phyloP scores from a whole-genome alignment of 2,888 invertebrate genomes.

The Acrobasis repandana region DNA sequence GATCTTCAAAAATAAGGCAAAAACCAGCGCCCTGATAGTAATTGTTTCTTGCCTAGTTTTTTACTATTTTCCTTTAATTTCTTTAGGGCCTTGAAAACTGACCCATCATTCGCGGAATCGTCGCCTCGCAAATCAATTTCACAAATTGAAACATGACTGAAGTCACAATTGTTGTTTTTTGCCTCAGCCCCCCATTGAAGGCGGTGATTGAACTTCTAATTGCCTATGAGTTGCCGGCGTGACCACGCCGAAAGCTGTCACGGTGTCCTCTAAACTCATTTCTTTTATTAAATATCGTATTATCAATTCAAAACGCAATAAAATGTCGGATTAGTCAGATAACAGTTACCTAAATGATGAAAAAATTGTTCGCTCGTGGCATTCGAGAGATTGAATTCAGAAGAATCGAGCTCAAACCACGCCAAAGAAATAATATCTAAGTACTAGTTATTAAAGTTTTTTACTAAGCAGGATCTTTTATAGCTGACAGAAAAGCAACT shows the following conservation, averaged over 20 bases:
- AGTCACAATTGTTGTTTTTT: constrained; percentile 50
- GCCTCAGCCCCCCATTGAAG: constrained; percentile 46
- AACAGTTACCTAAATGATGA: background rate
- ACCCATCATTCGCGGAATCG: constrained; percentile 21
- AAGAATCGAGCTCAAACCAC: background rate
- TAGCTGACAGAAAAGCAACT: too few species aligned
- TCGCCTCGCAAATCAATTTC: constrained; percentile 68
- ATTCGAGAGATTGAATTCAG: background rate
- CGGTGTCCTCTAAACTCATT: constrained; percentile 36
- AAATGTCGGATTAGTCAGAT: constrained; percentile 5
- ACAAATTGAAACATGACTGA: constrained; percentile 70
- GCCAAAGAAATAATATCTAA: background rate
- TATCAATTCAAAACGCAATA: constrained; percentile 4
- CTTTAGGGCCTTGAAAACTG: background rate
- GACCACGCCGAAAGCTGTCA: constrained; percentile 53
- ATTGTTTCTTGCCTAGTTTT: too few species aligned
- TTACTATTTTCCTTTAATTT: background rate
- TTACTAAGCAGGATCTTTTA: too few species aligned
- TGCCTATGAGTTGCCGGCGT: constrained; percentile 61
- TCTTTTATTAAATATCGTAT: constrained; percentile 7
- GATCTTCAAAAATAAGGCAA: too few species aligned
- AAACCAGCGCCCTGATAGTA: too few species aligned
- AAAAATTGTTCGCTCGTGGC: background rate
- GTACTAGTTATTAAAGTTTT: too few species aligned
- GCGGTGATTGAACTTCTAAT: constrained; percentile 76